Base-by-base conservation (phyloP, 1,140 invertebrate genomes). In the Hydropsyche tenuis region DNA sequence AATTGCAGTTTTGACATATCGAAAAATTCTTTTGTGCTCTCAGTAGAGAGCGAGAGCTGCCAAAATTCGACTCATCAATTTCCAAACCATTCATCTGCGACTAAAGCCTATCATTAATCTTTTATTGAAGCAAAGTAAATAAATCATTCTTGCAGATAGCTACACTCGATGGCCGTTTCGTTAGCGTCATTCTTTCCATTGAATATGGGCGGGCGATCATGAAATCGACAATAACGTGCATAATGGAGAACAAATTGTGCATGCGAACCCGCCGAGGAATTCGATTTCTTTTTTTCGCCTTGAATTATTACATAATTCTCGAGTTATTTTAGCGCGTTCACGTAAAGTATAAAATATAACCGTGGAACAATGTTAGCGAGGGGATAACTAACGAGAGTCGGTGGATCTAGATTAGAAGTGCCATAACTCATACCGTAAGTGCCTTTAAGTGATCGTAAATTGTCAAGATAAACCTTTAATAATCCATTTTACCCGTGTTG, bases 401-500 rank as follows among this genome's bases (percentile, higher is more conserved):
- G 64, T 23, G 64, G 64, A 72, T 75, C 64, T 42, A 69, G 70
- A 75, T 69, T 65, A 65, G 20, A 68, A 60, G 63, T 25, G 45
- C 53, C 69, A 72, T 75, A 75, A 68, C 66, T 75, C 74, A 75
- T 72, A 46, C 42, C 37, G 68, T 68, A 68, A 72, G 64, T 63
- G 70, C 74, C 51, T 62, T 63, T 75, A 72, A 75, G 74, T 75
- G 74, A 75, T 75, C 74, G 70, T 75, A 72, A 75, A 75, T 75
- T 75, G 62, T 46, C 18, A 48, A 69, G 73, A 71, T 75, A 75
- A 71, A 16, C 65, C 22, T 71, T 43, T 48, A 75, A 75, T 75
- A 75, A 75, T 65, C 53, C 37, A 64, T 72, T 63, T 60, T 65
- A 65, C 30, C 63, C 63, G 18, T 45, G 63, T 65, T 65, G 27